Percentiles rank a stretch among this genome's conserved stretches.
Conservation (phyloP, 2,888 invertebrate species). For the Aphodius granarius region DNA sequence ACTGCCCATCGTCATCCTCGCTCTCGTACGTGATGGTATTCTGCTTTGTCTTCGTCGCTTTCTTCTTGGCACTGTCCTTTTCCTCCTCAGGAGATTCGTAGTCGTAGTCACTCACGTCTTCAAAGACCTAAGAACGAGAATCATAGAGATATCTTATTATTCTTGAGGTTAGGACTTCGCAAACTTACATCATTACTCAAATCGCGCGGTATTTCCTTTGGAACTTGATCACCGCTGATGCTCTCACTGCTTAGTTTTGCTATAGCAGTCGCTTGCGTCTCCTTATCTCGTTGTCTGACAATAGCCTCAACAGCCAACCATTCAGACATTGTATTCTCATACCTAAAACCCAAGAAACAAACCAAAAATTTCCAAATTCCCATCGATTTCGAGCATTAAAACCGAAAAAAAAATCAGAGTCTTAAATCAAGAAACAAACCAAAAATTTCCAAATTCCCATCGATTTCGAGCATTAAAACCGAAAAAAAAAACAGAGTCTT, state of each 20-base stretch:
- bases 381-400: too few species aligned
- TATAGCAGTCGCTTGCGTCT: slow-evolving; percentile 81
- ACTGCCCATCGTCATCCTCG: slow-evolving; percentile 39
- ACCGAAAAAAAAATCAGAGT: too few species aligned
- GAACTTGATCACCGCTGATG: slow-evolving; percentile 56
- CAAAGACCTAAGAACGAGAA: slow-evolving; percentile 52
- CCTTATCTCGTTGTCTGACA: slow-evolving; percentile 78
- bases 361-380: too few species aligned
- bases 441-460: too few species aligned
- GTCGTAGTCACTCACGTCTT: slow-evolving; percentile 51
- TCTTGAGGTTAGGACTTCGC: neutral
- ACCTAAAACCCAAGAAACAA: too few species aligned
- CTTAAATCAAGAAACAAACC: too few species aligned
- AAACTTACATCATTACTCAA: slow-evolving; percentile 57
- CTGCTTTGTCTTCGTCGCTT: slow-evolving; percentile 40
- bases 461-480: too few species aligned
- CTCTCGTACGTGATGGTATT: slow-evolving; percentile 51
- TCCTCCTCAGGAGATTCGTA: slow-evolving; percentile 44
- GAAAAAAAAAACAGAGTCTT: too few species aligned
- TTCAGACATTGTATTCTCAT: slow-evolving; percentile 91
- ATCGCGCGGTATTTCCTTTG: slow-evolving; percentile 53
- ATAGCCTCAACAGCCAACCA: slow-evolving; percentile 96
- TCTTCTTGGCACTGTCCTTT: slow-evolving; percentile 33
- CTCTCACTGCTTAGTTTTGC: slow-evolving; percentile 82
- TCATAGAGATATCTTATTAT: too few species aligned